A percentile compares a stretch with the other conserved stretches of the same genome.
Conservation (phyloP, 2,888 invertebrate genomes). For the Loripinus fragilis region DNA sequence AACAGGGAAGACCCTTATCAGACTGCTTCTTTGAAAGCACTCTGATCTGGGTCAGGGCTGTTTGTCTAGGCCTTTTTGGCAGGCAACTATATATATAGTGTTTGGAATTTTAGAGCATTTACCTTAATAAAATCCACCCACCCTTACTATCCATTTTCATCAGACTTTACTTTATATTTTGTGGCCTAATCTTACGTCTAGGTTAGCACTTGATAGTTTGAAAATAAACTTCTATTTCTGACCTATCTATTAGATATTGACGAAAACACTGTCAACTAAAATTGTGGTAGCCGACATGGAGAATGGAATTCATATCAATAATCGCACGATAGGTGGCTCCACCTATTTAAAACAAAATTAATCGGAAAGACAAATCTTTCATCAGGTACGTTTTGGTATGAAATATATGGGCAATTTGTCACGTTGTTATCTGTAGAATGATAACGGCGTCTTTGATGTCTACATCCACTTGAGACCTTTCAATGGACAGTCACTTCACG, state of each 20-base stretch:
- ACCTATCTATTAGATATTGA: neutral
- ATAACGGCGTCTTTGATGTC: conserved; percentile 16
- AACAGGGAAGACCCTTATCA: no score
- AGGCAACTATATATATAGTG: no score
- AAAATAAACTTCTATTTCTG: conserved; percentile 1
- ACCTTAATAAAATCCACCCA: no score
- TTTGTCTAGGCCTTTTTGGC: no score
- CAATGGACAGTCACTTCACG: conserved; percentile 15
- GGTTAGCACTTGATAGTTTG: no score
- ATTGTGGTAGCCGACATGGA: conserved; percentile 4
- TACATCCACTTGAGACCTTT: conserved; percentile 15
- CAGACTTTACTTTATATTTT: no score
- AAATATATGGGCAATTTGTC: conserved; percentile 19
- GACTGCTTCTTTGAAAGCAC: no score
- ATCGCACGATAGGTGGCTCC: conserved; percentile 5
- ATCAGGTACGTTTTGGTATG: neutral
- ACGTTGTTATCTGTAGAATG: conserved; percentile 7
- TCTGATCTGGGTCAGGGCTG: no score
- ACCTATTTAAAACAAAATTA: conserved; percentile 4
- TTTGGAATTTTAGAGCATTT: no score
- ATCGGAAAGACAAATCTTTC: neutral
- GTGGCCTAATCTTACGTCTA: no score
- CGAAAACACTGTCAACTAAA: neutral
- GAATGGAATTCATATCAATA: conserved; percentile 14
- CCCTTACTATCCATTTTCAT: no score